These are phyloP conservation scores for Entomobrya proxima DNA, from an alignment of 2,888 invertebrate species.

Conservation along the genomic window DNA sequence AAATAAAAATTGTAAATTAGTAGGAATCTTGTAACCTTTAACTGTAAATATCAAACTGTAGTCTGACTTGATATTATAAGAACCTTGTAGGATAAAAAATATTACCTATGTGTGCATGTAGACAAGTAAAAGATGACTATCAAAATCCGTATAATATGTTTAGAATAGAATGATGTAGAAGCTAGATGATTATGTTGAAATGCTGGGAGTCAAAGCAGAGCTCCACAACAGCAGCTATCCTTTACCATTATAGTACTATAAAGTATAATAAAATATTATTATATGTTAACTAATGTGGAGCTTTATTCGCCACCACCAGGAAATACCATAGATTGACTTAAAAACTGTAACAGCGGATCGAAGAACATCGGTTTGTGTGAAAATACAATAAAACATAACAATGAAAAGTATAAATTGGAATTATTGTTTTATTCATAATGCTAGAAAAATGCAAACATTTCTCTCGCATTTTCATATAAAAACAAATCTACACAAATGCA, in stretches of 20 bases:
- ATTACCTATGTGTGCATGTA: slow-evolving; percentile 26
- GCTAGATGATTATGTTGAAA: slow-evolving; percentile 15
- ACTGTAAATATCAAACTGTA: slow-evolving; percentile 29
- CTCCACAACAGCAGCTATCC: background rate
- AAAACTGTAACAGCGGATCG: slow-evolving; percentile 24
- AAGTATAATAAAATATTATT: slow-evolving; percentile 36
- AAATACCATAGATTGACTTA: background rate
- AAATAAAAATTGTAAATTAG: background rate
- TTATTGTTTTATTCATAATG: too few species aligned
- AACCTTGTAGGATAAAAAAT: background rate
- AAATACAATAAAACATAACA: slow-evolving; percentile 35
- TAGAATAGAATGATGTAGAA: slow-evolving; percentile 14
- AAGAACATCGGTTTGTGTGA: slow-evolving; percentile 51
- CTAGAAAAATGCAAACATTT: too few species aligned
- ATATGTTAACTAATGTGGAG: slow-evolving; percentile 51
- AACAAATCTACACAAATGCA: too few species aligned
- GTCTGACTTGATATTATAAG: slow-evolving; percentile 17
- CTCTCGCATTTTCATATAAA: too few species aligned
- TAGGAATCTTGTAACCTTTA: background rate
- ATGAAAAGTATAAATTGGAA: background rate
- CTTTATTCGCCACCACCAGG: slow-evolving; percentile 40
- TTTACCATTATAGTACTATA: slow-evolving; percentile 38
- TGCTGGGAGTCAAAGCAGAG: background rate
- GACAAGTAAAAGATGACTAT: slow-evolving; percentile 60
- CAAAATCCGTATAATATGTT: slow-evolving; percentile 52